phyloP scores from a whole-genome alignment of 2,797 vertebrate genomes.

The Peromyscus eremicus region DNA sequence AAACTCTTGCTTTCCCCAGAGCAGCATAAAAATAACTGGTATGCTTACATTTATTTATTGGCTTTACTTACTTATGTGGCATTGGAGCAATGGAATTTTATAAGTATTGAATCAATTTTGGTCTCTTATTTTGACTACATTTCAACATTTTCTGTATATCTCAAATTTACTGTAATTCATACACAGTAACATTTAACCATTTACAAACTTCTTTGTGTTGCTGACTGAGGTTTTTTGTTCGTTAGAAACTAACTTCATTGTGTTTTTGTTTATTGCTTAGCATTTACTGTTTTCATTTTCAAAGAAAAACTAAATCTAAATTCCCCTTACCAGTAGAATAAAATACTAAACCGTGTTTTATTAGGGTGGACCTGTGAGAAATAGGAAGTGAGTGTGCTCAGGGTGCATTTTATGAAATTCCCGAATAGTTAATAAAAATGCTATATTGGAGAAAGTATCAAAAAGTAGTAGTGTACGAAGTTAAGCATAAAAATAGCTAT shows the following conservation, averaged over 20 bases:
- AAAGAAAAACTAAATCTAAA: not conserved
- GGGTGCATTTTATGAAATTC: not conserved
- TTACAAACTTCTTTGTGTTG: not conserved
- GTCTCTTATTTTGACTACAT: too few relatives aligned
- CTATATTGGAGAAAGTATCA: not conserved
- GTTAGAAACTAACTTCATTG: not conserved
- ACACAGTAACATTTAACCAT: not conserved
- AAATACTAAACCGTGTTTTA: not conserved
- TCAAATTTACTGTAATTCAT: not conserved
- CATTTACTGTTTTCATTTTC: not conserved
- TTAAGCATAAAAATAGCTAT: not conserved
- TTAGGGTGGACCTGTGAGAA: not conserved
- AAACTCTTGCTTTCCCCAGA: not conserved
- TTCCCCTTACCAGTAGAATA: not conserved
- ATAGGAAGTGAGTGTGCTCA: not conserved
- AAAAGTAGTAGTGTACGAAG: not conserved
- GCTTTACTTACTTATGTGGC: not conserved
- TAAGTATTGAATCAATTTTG: not conserved
- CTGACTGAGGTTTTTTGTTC: not conserved
- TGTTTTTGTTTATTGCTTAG: not conserved
- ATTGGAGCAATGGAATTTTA: not conserved
- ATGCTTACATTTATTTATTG: not conserved
- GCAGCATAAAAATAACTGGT: not conserved
- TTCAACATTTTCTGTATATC: not conserved
- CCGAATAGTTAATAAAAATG: not conserved